Conservation (phyloP, 2,113 vertebrate genomes). For the Ardeotis arabs region DNA sequence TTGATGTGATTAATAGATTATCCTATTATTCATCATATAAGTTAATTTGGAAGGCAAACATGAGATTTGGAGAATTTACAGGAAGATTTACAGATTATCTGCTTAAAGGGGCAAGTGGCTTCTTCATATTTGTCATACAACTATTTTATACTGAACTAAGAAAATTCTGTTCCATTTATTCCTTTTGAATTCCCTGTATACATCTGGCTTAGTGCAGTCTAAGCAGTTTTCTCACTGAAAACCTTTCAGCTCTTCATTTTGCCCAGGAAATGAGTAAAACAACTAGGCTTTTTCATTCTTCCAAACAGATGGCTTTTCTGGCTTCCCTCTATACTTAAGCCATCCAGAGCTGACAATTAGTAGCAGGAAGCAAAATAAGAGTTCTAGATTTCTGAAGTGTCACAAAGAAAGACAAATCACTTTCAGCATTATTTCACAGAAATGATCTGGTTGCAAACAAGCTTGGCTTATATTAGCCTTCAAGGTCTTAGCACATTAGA, state of each 20-base stretch:
- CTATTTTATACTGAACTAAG: slow-evolving; percentile 8
- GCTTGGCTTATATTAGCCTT: background rate
- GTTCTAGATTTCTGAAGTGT: slow-evolving; percentile 34
- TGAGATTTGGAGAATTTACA: background rate
- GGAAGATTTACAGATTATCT: background rate
- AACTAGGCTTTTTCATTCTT: slow-evolving; percentile 65
- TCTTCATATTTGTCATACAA: background rate
- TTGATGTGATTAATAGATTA: background rate
- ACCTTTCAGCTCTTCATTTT: slow-evolving; percentile 68
- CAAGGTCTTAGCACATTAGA: background rate
- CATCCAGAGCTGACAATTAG: slow-evolving; percentile 55
- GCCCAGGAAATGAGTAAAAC: slow-evolving; percentile 70
- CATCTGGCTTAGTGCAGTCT: slow-evolving; percentile 67
- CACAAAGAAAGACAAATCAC: background rate
- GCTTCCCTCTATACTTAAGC: slow-evolving; percentile 47
- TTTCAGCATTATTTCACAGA: background rate
- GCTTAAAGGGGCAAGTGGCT: background rate
- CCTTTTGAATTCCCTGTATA: slow-evolving; percentile 16
- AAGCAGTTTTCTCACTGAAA: slow-evolving; percentile 69
- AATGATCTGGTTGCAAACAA: background rate
- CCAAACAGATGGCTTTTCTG: slow-evolving; percentile 70
- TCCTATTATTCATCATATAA: background rate
- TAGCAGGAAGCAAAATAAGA: slow-evolving; percentile 57
- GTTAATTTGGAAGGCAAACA: background rate
- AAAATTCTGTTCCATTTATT: slow-evolving; percentile 32